phyloP scores from a whole-genome alignment of 2,797 vertebrate genomes.

The Vultur gryphus region DNA sequence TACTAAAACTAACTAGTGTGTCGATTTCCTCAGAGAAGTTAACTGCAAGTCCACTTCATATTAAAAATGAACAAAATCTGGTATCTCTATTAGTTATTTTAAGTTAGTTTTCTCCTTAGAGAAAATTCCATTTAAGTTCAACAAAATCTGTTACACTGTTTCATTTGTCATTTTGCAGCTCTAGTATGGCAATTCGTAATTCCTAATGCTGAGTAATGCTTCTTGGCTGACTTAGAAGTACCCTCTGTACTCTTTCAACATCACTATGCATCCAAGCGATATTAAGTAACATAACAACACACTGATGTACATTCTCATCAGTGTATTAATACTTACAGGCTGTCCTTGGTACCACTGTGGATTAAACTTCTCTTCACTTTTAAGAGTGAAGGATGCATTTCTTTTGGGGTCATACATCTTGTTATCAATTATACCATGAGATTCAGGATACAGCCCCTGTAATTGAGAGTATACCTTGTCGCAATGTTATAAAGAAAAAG shows the following conservation, averaged over 20 bases:
- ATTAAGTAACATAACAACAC: neutral
- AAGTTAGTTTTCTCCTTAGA: neutral
- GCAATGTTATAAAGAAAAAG: neutral
- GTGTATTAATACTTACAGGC: constrained; percentile 85
- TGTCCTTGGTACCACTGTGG: constrained; percentile 91
- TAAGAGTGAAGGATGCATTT: constrained; percentile 84
- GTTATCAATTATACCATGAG: constrained; percentile 96
- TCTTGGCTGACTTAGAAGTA: neutral
- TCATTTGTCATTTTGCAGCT: neutral
- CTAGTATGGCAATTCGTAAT: neutral
- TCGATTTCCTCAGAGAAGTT: neutral
- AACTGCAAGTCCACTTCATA: neutral
- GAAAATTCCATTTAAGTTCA: neutral
- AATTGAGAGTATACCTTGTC: neutral
- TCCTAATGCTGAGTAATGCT: neutral
- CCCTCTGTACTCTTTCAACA: constrained; percentile 17
- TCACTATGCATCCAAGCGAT: neutral
- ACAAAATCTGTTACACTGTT: neutral
- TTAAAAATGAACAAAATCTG: neutral
- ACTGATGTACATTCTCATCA: neutral
- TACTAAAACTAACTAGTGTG: neutral
- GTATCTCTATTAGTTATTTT: neutral
- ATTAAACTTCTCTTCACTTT: constrained; percentile 81
- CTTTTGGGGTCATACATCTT: constrained; percentile 91
- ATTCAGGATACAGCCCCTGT: constrained; percentile 96